Conservation (phyloP, 2,113 vertebrate genomes). For the Dolichallabes microphthalmus region DNA sequence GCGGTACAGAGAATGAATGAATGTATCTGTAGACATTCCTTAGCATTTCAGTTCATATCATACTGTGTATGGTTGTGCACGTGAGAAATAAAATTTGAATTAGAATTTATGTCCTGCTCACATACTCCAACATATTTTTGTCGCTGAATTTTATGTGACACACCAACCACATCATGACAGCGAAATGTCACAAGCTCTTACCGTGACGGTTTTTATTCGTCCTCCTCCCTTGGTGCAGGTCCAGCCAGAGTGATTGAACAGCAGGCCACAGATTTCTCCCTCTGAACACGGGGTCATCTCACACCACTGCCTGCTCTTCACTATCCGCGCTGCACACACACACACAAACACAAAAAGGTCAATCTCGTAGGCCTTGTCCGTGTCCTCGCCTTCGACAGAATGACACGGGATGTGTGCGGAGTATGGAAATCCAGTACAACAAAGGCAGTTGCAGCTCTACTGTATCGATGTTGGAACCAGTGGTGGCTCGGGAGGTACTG, state of each 20-base stretch:
- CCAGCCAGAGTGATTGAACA: slow-evolving; percentile 81
- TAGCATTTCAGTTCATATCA: not conserved
- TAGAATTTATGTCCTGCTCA: too few relatives aligned
- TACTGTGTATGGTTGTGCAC: too few relatives aligned
- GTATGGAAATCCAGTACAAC: not conserved
- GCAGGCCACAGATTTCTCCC: slow-evolving; percentile 78
- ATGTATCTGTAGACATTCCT: not conserved
- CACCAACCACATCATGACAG: not conserved
- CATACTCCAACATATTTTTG: too few relatives aligned
- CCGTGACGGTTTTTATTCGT: slow-evolving; percentile 82
- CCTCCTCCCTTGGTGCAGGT: slow-evolving; percentile 80
- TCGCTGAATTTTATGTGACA: not conserved
- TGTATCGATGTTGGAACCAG: not conserved
- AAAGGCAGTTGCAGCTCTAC: not conserved
- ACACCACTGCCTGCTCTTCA: slow-evolving; percentile 81
- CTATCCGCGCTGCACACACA: slow-evolving; percentile 69
- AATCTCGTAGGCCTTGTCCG: not conserved
- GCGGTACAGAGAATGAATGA: too few relatives aligned
- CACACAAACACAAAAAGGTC: slow-evolving; percentile 32
- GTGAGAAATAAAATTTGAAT: too few relatives aligned
- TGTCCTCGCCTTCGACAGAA: not conserved
- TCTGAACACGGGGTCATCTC: slow-evolving; percentile 82
- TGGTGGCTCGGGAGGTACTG: not conserved
- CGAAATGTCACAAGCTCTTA: slow-evolving; percentile 55
- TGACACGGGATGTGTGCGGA: not conserved